phyloP scores from a whole-genome alignment of 2,113 vertebrate genomes.

The Trachemys scripta region DNA sequence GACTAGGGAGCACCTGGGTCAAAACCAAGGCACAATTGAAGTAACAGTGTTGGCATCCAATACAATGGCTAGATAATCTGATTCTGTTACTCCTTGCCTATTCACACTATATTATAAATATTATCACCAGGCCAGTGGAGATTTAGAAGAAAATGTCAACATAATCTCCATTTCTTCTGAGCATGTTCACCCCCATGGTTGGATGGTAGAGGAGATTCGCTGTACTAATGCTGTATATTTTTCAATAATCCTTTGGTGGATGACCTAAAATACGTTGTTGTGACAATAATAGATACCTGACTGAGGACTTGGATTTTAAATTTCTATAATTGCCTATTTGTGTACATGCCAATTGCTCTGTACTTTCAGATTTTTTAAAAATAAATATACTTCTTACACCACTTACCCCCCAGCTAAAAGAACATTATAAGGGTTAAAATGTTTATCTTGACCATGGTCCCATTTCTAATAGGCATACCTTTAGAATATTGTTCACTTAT shows the following conservation, averaged over 20 bases:
- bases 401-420: neutral
- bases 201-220: neutral
- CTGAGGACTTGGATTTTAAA: neutral
- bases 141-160: neutral
- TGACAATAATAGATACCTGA: neutral
- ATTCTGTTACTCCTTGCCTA: neutral
- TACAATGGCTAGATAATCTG: neutral
- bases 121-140: neutral
- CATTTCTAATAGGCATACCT: neutral
- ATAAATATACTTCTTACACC: neutral
- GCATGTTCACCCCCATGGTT: neutral
- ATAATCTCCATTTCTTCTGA: neutral
- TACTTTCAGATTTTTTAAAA: neutral
- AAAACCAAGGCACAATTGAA: neutral
- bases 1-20: neutral
- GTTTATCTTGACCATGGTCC: neutral
- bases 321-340: neutral
- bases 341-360: neutral
- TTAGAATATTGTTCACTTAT: neutral
- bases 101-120: neutral
- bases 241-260: neutral
- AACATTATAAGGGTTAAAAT: neutral
- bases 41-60: neutral
- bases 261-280: neutral
- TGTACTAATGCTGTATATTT: neutral